phyloP scores from a whole-genome alignment of 2,888 invertebrate species.

The Tipula vernalis region DNA sequence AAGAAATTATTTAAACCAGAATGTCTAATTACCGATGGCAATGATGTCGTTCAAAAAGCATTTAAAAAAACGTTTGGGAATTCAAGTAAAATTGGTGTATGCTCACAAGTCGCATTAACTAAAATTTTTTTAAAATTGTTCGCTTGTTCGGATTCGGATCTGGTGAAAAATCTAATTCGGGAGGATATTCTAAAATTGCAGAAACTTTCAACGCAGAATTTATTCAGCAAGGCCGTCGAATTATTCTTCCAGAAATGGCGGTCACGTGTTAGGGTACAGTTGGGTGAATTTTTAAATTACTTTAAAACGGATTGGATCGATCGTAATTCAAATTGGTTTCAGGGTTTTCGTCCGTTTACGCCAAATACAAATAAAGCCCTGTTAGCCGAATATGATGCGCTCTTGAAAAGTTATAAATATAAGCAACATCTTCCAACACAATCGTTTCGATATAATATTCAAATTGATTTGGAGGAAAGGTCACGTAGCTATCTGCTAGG shows the following conservation, averaged over 20 bases:
- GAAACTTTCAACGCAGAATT: not conserved
- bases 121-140: not conserved
- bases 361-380: not conserved
- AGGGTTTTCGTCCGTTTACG: not conserved
- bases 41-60: not conserved
- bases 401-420: not conserved
- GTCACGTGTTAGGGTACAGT: no score
- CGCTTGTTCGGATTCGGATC: not conserved
- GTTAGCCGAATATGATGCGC: not conserved
- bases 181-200: not conserved
- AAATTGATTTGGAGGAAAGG: not conserved
- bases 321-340: not conserved
- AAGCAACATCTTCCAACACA: not conserved
- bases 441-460: not conserved
- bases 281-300: not conserved
- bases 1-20: not conserved
- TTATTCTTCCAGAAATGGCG: not conserved
- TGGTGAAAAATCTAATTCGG: not conserved
- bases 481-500: not conserved
- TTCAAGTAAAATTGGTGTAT: not conserved
- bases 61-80: not conserved
- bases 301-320: not conserved
- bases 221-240: not conserved
- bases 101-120: not conserved
- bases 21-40: not conserved